Evolutionary conservation across 2,888 invertebrate species (phyloP).

Genomic region (Hybos culiciformis): DNA sequence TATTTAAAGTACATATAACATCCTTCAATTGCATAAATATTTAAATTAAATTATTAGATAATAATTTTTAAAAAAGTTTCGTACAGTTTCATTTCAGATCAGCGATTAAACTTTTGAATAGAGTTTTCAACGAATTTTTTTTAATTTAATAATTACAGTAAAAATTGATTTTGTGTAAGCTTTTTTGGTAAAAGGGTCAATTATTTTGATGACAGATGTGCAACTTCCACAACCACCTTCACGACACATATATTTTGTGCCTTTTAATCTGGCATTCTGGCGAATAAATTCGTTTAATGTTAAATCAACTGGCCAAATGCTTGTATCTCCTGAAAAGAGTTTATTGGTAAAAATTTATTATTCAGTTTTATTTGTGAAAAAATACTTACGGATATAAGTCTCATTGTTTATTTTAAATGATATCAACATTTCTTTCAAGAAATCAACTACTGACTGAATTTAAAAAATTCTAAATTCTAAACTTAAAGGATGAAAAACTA

Average conservation of each 20-base stretch:
- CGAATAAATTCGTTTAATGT: conserved; percentile 47
- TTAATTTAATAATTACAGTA: conserved; percentile 39
- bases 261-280: conserved; percentile 41
- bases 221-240: conserved; percentile 58
- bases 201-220: conserved; percentile 34
- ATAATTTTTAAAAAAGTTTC: not conserved
- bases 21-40: too few relatives aligned
- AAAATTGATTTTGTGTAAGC: conserved; percentile 43
- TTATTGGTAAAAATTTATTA: too few relatives aligned
- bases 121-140: not conserved
- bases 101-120: not conserved
- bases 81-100: not conserved
- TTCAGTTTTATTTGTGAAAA: too few relatives aligned
- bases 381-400: too few relatives aligned
- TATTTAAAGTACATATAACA: too few relatives aligned
- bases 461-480: too few relatives aligned
- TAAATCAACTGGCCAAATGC: conserved; percentile 29
- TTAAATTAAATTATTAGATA: too few relatives aligned
- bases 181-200: conserved; percentile 17
- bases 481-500: too few relatives aligned
- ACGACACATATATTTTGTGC: conserved; percentile 52
- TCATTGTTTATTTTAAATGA: too few relatives aligned
- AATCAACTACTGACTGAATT: too few relatives aligned
- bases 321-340: not conserved
- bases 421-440: too few relatives aligned